phyloP scores from a whole-genome alignment of 2,888 invertebrate species.

The Orthosia gracilis region DNA sequence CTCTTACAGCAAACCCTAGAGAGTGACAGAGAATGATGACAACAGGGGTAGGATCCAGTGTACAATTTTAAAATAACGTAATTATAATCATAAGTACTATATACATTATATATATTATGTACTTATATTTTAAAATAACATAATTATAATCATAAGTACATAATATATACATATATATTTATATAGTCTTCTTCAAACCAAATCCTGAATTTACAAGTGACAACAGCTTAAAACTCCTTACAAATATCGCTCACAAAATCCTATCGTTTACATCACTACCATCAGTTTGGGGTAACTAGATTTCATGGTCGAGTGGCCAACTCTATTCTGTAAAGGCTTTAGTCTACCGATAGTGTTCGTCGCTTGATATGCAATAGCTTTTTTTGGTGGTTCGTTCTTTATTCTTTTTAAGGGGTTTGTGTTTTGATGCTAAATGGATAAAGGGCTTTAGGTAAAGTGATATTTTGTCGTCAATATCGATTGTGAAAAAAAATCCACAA shows the following conservation, averaged over 20 bases:
- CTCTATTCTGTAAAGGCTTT: conserved; percentile 49
- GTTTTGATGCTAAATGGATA: neutral
- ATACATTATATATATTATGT: too few species aligned
- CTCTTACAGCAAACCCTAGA: too few species aligned
- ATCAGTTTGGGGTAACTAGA: conserved; percentile 63
- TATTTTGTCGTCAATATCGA: too few species aligned
- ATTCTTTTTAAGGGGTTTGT: neutral
- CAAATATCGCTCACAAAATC: conserved; percentile 36
- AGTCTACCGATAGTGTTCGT: conserved; percentile 36
- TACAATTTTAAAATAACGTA: too few species aligned
- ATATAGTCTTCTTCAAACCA: neutral
- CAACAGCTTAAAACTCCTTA: conserved; percentile 31
- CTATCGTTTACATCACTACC: conserved; percentile 39
- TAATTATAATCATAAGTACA: too few species aligned
- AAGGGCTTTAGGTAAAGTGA: too few species aligned
- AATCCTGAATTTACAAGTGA: conserved; percentile 5
- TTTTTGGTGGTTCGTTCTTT: neutral
- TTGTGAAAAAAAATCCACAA: too few species aligned
- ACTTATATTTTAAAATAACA: too few species aligned
- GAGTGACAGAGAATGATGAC: too few species aligned
- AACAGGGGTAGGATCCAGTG: too few species aligned
- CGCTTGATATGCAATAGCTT: conserved; percentile 7
- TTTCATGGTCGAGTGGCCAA: conserved; percentile 64
- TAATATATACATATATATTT: too few species aligned
- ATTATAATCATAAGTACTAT: too few species aligned